Percentiles rank a stretch among this genome's conserved stretches.
These are phyloP conservation scores for Acholoe squamosa DNA, from an alignment of 2,888 invertebrate species.

Conservation along the genomic window DNA sequence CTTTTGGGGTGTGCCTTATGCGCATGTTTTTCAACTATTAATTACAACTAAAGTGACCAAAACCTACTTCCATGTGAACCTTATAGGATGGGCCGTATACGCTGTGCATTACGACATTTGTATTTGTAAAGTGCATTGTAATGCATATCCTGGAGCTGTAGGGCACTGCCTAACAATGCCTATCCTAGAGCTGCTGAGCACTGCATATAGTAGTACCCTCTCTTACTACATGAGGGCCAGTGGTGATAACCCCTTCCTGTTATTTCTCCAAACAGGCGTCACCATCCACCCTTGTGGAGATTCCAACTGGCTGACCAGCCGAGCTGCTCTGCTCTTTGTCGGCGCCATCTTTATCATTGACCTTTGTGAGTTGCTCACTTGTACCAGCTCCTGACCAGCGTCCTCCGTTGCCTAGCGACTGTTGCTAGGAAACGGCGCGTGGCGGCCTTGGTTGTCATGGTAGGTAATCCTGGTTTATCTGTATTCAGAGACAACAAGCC, in stretches of 20 bases:
- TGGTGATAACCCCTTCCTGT: background rate
- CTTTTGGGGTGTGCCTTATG: too few species aligned
- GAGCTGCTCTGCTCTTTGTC: background rate
- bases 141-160: too few species aligned
- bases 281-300: background rate
- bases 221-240: background rate
- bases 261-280: background rate
- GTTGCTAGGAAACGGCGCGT: background rate
- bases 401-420: slow-evolving; percentile 5
- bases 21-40: too few species aligned
- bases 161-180: too few species aligned
- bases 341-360: background rate
- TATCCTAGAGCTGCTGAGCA: background rate
- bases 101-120: too few species aligned
- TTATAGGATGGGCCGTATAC: too few species aligned
- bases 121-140: too few species aligned
- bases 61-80: too few species aligned
- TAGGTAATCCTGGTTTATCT: slow-evolving; percentile 21
- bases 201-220: background rate
- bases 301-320: background rate
- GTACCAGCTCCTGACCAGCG: background rate
- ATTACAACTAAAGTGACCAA: too few species aligned
- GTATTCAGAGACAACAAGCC: slow-evolving; percentile 6
- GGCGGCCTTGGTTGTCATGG: background rate
- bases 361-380: background rate